Conservation (phyloP, 2,888 invertebrate genomes). For the Diaphora mendica region DNA sequence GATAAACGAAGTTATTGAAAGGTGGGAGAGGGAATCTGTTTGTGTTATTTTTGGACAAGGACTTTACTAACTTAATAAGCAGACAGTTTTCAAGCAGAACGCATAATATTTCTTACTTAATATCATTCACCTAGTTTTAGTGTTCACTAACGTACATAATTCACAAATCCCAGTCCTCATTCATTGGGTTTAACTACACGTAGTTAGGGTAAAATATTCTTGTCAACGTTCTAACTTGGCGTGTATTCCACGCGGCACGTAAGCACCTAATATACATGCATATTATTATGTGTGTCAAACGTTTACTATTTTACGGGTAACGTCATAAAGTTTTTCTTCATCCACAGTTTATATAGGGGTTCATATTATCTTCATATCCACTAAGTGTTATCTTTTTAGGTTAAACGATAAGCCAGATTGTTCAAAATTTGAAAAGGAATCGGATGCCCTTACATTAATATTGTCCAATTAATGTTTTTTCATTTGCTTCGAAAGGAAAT, state of each 20-base stretch:
- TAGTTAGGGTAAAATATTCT: background rate
- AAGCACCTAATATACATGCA: background rate
- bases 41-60: background rate
- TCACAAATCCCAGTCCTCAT: background rate
- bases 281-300: background rate
- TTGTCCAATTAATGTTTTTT: background rate
- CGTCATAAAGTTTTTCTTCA: slow-evolving; percentile 7
- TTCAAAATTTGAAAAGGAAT: background rate
- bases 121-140: too few species aligned
- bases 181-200: background rate
- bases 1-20: background rate
- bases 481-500: background rate
- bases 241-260: background rate
- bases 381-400: background rate
- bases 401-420: background rate
- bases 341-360: background rate
- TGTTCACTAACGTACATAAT: background rate
- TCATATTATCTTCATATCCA: background rate
- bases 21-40: background rate
- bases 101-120: background rate
- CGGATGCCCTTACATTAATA: background rate
- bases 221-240: background rate
- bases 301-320: slow-evolving; percentile 4
- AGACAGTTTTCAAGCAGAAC: background rate
- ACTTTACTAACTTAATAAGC: background rate